Evolutionary conservation across 2,888 invertebrate genomes (phyloP).

Genomic region (Calephelis perditalis): DNA sequence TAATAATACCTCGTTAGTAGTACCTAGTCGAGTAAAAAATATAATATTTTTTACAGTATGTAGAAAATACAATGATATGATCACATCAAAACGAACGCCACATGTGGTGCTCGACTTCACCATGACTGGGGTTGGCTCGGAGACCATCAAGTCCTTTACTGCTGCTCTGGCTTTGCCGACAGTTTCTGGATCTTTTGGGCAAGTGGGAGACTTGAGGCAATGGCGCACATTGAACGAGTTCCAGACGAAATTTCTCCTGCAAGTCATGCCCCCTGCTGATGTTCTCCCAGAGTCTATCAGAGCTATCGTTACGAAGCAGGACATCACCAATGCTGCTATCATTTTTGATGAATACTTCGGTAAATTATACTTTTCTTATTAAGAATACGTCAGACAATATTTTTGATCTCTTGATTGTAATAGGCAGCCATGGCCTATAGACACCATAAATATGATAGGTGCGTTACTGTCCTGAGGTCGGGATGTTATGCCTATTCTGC

Average conservation of each 20-base stretch:
- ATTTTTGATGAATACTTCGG: conserved; percentile 93
- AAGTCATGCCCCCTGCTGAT: conserved; percentile 91
- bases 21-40: too few species aligned
- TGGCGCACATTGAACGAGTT: conserved; percentile 86
- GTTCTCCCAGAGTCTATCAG: conserved; percentile 90
- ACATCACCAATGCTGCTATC: conserved; percentile 94
- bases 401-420: too few species aligned
- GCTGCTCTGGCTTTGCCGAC: conserved; percentile 89
- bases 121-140: conserved; percentile 87
- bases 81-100: conserved; percentile 81
- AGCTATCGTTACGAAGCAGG: conserved; percentile 88
- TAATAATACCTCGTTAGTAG: too few species aligned
- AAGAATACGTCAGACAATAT: too few species aligned
- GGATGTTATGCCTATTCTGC: too few species aligned
- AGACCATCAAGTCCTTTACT: conserved; percentile 91
- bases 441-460: too few species aligned
- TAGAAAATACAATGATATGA: conserved; percentile 82
- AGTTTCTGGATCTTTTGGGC: conserved; percentile 90
- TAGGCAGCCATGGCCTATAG: too few species aligned
- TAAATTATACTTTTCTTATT: conserved; percentile 41
- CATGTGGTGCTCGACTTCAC: conserved; percentile 91
- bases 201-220: conserved; percentile 88
- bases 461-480: too few species aligned
- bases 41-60: conserved; percentile 83
- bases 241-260: conserved; percentile 87